A percentile compares a stretch with the other conserved stretches of the same genome.
Conservation (phyloP, 2,797 vertebrate species). For the Gymnocypris eckloni region DNA sequence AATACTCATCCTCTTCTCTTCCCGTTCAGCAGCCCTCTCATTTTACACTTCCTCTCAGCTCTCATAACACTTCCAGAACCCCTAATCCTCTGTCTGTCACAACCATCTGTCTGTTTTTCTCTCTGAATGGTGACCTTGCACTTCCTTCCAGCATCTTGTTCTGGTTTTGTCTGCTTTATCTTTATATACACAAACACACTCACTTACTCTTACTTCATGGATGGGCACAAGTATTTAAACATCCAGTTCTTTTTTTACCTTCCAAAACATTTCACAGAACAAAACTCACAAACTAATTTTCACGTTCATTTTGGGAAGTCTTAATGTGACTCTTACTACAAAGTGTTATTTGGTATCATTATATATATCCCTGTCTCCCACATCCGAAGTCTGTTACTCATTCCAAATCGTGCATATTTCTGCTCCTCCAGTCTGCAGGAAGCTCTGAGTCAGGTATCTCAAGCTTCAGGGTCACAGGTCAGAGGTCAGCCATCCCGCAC, state of each 20-base stretch:
- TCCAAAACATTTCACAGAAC: background rate
- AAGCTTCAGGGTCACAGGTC: conserved; percentile 89
- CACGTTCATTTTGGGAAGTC: background rate
- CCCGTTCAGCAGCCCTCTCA: conserved; percentile 55
- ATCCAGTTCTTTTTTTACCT: background rate
- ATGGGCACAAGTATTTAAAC: background rate
- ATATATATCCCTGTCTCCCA: background rate
- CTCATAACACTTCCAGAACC: conserved; percentile 17
- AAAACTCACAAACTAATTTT: background rate
- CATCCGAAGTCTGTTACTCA: background rate
- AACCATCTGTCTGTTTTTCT: conserved; percentile 13
- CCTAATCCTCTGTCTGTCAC: conserved; percentile 12
- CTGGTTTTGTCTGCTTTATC: conserved; percentile 29
- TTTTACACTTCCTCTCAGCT: conserved; percentile 63
- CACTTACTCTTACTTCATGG: background rate
- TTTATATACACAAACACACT: conserved; percentile 46
- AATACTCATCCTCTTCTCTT: conserved; percentile 53
- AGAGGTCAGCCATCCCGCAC: conserved; percentile 92
- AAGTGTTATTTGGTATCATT: background rate
- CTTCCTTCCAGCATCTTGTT: conserved; percentile 23
- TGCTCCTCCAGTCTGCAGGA: conserved; percentile 95
- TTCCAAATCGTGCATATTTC: conserved; percentile 62
- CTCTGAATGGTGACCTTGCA: background rate
- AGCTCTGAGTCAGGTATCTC: conserved; percentile 94
- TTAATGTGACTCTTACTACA: background rate